phyloP scores from a whole-genome alignment of 1,140 invertebrate genomes.

The Hermatobates lingyangjiaoensis region DNA sequence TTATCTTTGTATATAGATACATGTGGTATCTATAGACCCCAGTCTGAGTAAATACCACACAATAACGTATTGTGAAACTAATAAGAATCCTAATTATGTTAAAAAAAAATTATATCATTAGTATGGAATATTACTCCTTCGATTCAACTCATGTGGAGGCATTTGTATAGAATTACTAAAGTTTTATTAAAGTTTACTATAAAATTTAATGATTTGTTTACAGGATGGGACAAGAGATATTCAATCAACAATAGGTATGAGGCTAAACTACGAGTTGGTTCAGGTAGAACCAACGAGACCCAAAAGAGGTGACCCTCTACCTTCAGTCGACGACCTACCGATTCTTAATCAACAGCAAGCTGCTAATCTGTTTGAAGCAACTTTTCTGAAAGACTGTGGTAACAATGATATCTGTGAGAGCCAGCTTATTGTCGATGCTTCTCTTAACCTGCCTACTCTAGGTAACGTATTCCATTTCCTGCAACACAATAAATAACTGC shows the following conservation, averaged over 20 bases:
- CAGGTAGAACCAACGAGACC: slow-evolving; percentile 41
- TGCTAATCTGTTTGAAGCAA: slow-evolving; percentile 57
- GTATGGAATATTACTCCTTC: no score
- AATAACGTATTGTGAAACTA: no score
- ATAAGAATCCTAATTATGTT: no score
- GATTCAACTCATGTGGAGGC: no score
- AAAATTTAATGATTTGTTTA: no score
- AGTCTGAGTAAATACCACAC: no score
- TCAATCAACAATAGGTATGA: slow-evolving; percentile 66
- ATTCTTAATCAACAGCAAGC: slow-evolving; percentile 78
- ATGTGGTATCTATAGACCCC: no score
- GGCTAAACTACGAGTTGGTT: slow-evolving; percentile 60
- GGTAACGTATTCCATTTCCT: slow-evolving; percentile 9
- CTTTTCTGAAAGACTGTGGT: slow-evolving; percentile 86
- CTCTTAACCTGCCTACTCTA: slow-evolving; percentile 33
- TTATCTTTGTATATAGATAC: no score
- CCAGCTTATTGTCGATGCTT: slow-evolving; percentile 49
- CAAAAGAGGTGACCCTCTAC: slow-evolving; percentile 32
- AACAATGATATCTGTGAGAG: slow-evolving; percentile 76
- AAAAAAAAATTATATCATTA: no score
- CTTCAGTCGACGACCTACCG: slow-evolving; percentile 58
- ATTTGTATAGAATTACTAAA: no score
- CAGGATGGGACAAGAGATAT: slow-evolving; percentile 63
- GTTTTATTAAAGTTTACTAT: no score
- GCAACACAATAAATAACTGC: slow-evolving; percentile 14